A percentile compares a stretch with the other conserved stretches of the same genome.
Evolutionary conservation across 2,888 invertebrate genomes (phyloP).

Genomic region (Drosophila kanekoi): DNA sequence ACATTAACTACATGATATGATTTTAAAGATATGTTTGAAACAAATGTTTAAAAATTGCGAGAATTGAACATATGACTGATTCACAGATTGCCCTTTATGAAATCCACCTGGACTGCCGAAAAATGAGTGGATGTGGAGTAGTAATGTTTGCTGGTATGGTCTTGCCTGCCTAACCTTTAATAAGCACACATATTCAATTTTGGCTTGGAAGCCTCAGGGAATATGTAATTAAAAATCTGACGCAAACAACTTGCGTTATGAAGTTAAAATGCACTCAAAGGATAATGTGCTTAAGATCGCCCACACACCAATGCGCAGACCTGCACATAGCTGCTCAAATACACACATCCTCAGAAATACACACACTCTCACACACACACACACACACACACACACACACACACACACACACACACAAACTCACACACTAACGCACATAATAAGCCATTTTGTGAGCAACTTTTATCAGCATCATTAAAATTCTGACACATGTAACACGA

Average conservation of each 20-base stretch:
- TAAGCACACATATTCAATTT: slow-evolving; percentile 25
- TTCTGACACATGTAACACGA: slow-evolving; percentile 81
- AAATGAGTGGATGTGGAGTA: not conserved
- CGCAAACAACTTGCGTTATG: slow-evolving; percentile 47
- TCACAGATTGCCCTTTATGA: no score
- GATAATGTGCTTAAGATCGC: slow-evolving; percentile 59
- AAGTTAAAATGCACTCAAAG: slow-evolving; percentile 65
- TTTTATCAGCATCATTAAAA: slow-evolving; percentile 81
- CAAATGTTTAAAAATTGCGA: no score
- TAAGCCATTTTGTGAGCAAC: slow-evolving; percentile 76
- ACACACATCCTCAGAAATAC: slow-evolving; percentile 16
- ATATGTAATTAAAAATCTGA: slow-evolving; percentile 66
- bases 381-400: slow-evolving; percentile 34
- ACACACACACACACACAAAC: slow-evolving; percentile 15
- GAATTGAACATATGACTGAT: no score
- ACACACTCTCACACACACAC: slow-evolving; percentile 57
- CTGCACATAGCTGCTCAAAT: slow-evolving; percentile 21
- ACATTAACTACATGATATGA: no score
- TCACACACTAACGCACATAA: slow-evolving; percentile 63
- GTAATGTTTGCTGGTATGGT: not conserved
- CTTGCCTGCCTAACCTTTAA: slow-evolving; percentile 5
- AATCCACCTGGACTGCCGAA: not conserved
- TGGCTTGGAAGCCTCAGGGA: slow-evolving; percentile 1
- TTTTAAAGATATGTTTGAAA: no score
- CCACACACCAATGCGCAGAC: slow-evolving; percentile 24